phyloP scores from a whole-genome alignment of 2,113 vertebrate genomes.

The Hypocryptadius cinnamomeus region DNA sequence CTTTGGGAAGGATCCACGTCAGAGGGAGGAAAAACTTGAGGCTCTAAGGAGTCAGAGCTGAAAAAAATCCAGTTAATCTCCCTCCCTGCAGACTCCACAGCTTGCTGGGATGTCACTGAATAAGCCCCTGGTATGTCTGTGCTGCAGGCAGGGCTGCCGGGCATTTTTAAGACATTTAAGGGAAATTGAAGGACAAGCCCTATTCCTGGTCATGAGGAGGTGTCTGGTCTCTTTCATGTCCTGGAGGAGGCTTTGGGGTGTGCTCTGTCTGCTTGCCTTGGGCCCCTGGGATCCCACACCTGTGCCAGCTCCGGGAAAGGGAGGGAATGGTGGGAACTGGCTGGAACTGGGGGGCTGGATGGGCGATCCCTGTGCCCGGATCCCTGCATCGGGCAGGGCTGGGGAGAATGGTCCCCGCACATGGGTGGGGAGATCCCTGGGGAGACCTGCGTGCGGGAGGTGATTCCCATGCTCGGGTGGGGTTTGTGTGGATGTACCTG shows the following conservation, averaged over 20 bases:
- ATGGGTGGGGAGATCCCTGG: neutral
- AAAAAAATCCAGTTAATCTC: neutral
- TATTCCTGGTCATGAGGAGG: neutral
- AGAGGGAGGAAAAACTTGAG: neutral
- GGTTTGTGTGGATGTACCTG: neutral
- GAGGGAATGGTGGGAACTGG: neutral
- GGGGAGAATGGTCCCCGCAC: neutral
- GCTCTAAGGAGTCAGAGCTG: neutral
- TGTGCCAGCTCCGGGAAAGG: neutral
- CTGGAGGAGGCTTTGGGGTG: neutral
- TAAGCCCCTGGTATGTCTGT: neutral
- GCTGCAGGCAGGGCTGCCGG: neutral
- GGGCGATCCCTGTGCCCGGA: neutral
- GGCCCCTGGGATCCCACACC: neutral
- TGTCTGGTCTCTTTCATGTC: neutral
- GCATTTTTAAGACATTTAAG: neutral
- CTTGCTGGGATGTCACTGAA: neutral
- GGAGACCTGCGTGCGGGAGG: neutral
- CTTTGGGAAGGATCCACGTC: neutral
- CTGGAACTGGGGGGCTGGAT: neutral
- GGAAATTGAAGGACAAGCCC: neutral
- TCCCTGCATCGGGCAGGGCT: too few species aligned
- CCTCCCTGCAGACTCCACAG: neutral
- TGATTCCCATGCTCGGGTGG: neutral
- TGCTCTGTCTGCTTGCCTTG: neutral